Evolutionary conservation across 2,888 invertebrate genomes (phyloP).

Genomic region (Lingula anatina): DNA sequence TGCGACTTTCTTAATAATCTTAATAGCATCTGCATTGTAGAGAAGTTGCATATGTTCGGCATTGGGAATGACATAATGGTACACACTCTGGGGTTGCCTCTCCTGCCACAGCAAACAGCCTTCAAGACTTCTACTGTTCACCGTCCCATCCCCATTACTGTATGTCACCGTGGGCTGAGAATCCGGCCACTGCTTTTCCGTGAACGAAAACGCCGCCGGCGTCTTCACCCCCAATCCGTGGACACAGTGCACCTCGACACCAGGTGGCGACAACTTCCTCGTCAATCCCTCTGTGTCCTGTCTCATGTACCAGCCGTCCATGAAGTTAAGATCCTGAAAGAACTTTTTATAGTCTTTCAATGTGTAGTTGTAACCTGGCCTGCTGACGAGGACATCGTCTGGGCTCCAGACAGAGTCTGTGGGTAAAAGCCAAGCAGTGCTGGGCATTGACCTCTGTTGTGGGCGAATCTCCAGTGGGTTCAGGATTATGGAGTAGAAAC

Average conservation of each 20-base stretch:
- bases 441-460: constrained; percentile 90
- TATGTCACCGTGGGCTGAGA: constrained; percentile 46
- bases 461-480: constrained; percentile 73
- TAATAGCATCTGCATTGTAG: constrained; percentile 27
- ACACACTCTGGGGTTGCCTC: constrained; percentile 61
- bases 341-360: constrained; percentile 41
- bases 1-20: constrained; percentile 51
- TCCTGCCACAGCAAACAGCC: constrained; percentile 75
- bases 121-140: constrained; percentile 79
- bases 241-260: constrained; percentile 44
- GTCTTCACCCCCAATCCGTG: constrained; percentile 40
- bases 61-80: constrained; percentile 60
- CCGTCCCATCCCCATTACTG: constrained; percentile 96
- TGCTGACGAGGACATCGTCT: constrained; percentile 35
- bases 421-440: constrained; percentile 93
- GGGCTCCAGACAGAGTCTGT: constrained; percentile 81
- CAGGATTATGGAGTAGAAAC: constrained; percentile 71
- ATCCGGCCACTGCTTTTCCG: constrained; percentile 32
- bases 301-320: constrained; percentile 33
- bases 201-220: constrained; percentile 32
- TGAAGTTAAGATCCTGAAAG: constrained; percentile 38
- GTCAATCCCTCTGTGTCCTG: constrained; percentile 36
- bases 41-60: constrained; percentile 79
- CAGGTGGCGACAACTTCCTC: constrained; percentile 33
- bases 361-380: constrained; percentile 42